Base-by-base conservation (phyloP, 2,888 invertebrate genomes). In the Ophion costatus region DNA sequence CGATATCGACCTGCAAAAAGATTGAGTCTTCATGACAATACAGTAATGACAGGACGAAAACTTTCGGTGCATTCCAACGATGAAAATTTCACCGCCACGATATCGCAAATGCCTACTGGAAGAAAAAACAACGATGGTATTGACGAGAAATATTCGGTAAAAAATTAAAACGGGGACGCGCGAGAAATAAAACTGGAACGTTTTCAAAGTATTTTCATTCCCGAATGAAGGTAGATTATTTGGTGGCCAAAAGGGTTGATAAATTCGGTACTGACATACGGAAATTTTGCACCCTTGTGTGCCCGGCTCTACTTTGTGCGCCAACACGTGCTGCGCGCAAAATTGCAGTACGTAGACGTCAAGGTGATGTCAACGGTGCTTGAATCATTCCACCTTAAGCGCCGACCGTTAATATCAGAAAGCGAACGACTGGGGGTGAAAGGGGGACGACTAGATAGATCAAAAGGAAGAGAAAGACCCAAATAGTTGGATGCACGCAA, bases 321-420 rank as follows among this genome's bases (percentile, higher is more conserved):
- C 45, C 42, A 69, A 61, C 66, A 67, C 29, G 24, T 70, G 42
- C 20, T 33, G 38, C 10, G 56, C 17, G 33, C 51, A n/a, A 69
- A 22, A 64, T 78, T 57, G 42, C 45, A 38, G 42, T 22, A 74
- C 56, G 51, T 73, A 63, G 61, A 57, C 61, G 67, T n/a, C 67
- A 61, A 56, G 29, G 51, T 17, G 82, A 73, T 73, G 77, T 63
- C 77, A 38, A 59, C 73, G 61, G 22, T 67, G 64, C 61, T 78
- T 73, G 67, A 73, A 67, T 82, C 73, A 77, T 82, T 82, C 56
- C 61, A 78, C 64, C 82, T 78, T 73, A 45, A 71, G 67, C 61
- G 73, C 67, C 57, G 45, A 59, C 33, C 42, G 74, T 85, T 66
- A 66, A 74, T 74, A 76, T 70, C 70, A 29, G 10, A 56, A 20